phyloP scores from a whole-genome alignment of 2,113 vertebrate genomes.

The Antechinus stuartii region DNA sequence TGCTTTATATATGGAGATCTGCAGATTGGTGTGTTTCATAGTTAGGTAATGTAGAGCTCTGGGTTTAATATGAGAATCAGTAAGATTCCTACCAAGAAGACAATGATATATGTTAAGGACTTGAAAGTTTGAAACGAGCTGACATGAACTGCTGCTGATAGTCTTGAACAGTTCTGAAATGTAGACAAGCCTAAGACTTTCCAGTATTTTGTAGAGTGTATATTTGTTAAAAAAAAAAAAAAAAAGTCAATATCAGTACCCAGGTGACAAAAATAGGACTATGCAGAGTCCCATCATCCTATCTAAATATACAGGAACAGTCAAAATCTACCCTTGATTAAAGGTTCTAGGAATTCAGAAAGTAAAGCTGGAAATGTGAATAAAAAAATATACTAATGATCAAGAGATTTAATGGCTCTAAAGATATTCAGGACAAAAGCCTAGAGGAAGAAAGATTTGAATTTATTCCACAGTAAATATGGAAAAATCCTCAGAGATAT shows the following conservation, averaged over 20 bases:
- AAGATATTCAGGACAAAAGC: background rate
- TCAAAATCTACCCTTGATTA: background rate
- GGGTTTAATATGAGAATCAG: background rate
- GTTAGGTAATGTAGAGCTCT: background rate
- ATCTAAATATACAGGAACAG: background rate
- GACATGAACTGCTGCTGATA: background rate
- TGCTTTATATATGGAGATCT: background rate
- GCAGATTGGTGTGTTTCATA: background rate
- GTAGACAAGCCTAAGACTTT: background rate
- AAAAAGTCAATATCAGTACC: background rate
- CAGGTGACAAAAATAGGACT: background rate
- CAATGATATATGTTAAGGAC: background rate
- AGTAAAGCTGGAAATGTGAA: background rate
- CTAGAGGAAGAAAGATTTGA: background rate
- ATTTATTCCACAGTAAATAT: background rate
- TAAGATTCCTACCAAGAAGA: background rate
- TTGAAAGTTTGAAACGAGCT: background rate
- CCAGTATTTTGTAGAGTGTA: background rate
- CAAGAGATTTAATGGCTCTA: background rate
- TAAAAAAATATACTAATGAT: background rate
- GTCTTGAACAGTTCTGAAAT: background rate
- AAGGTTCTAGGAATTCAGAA: background rate
- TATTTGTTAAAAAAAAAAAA: background rate
- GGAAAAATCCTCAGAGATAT: too few species aligned
- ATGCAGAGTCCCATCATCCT: background rate